Percentiles rank a stretch among this genome's conserved stretches.
Conservation (phyloP, 1,140 invertebrate species). For the Zelostemma sp. region DNA sequence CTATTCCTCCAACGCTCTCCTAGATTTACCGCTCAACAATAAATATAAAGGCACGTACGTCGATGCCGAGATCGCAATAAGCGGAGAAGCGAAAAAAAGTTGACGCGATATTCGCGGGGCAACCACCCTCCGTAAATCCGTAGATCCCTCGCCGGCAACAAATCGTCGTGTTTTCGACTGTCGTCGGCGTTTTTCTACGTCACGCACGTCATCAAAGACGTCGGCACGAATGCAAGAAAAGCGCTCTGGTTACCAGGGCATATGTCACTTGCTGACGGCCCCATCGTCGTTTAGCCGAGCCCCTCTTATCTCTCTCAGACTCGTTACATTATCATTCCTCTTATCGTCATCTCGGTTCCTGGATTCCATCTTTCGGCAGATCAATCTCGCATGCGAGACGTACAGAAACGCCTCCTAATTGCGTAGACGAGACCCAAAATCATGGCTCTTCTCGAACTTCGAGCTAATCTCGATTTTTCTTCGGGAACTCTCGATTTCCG, state of each 20-base stretch:
- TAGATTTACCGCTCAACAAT: constrained; percentile 29
- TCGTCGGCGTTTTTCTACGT: constrained; percentile 14
- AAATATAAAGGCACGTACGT: constrained; percentile 10
- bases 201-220: constrained; percentile 15
- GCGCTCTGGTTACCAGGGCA: constrained; percentile 2
- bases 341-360: constrained; percentile 46
- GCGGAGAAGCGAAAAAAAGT: constrained; percentile 11
- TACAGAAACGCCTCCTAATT: too few species aligned
- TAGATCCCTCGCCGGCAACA: constrained; percentile 12
- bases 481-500: too few species aligned
- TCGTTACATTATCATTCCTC: constrained; percentile 58
- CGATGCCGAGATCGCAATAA: constrained; percentile 14
- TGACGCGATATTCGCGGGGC: constrained; percentile 15
- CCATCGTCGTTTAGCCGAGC: constrained; percentile 18
- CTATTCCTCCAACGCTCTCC: constrained; percentile 29
- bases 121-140: constrained; percentile 22
- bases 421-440: too few species aligned
- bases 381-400: constrained; percentile 50
- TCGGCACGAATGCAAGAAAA: constrained; percentile 12
- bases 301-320: constrained; percentile 33
- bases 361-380: constrained; percentile 50
- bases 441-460: too few species aligned
- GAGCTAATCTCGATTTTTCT: too few species aligned
- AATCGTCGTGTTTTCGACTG: constrained; percentile 18
- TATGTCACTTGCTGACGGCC: constrained; percentile 17